Conservation (phyloP, 2,888 invertebrate genomes). For the Parnassius mnemosyne region DNA sequence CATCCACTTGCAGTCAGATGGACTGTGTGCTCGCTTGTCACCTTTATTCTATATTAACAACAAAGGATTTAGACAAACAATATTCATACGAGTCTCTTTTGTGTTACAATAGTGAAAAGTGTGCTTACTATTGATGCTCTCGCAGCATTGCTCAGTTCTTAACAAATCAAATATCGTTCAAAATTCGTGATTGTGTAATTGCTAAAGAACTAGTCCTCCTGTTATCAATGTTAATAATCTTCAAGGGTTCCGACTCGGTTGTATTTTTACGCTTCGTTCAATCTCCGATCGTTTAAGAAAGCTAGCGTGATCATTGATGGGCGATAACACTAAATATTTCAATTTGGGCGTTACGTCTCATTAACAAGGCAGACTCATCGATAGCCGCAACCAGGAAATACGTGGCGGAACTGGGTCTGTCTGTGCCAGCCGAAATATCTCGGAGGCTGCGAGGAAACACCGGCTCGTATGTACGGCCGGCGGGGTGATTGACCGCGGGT, state of each 20-base stretch:
- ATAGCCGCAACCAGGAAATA: neutral
- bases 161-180: neutral
- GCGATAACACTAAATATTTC: neutral
- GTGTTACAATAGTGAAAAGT: neutral
- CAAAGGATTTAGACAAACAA: neutral
- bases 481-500: conserved; percentile 66
- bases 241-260: neutral
- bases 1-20: too few relatives aligned
- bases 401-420: conserved; percentile 1
- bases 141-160: too few relatives aligned
- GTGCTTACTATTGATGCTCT: too few relatives aligned
- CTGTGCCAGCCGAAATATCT: conserved; percentile 2
- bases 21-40: too few relatives aligned
- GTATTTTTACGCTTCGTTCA: neutral
- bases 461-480: conserved; percentile 29
- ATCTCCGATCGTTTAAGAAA: neutral
- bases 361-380: neutral
- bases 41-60: too few relatives aligned
- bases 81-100: neutral
- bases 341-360: neutral
- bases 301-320: neutral
- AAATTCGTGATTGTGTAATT: neutral
- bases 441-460: conserved; percentile 36
- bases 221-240: neutral
- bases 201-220: neutral